Conservation (phyloP, 2,113 vertebrate genomes). For the Alethe diademata region DNA sequence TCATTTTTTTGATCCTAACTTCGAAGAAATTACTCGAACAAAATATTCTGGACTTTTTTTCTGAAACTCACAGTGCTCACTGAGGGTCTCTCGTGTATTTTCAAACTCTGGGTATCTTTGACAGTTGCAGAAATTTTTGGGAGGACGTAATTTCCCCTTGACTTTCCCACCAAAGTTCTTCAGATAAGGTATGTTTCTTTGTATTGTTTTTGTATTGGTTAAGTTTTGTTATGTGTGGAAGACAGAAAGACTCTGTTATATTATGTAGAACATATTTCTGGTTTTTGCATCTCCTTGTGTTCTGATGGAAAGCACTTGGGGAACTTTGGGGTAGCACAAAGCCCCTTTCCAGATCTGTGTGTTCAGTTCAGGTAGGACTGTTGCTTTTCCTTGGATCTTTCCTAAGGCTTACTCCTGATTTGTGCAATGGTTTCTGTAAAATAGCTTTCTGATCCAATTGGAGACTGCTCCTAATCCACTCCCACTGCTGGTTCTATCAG, state of each 20-base stretch:
- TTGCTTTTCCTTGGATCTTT: background rate
- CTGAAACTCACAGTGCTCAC: background rate
- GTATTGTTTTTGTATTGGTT: background rate
- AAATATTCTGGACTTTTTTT: background rate
- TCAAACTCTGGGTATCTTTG: background rate
- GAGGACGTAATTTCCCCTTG: background rate
- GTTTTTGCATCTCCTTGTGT: background rate
- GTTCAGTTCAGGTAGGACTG: background rate
- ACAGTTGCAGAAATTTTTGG: background rate
- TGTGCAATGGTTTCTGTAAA: background rate
- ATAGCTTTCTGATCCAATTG: background rate
- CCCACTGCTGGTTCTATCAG: background rate
- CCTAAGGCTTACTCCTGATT: background rate
- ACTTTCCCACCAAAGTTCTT: background rate
- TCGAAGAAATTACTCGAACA: background rate
- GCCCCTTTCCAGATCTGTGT: background rate
- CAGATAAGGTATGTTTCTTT: conserved; percentile 6
- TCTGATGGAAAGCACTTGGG: background rate
- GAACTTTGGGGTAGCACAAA: background rate
- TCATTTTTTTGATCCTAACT: background rate
- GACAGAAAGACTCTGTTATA: background rate
- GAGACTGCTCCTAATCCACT: background rate
- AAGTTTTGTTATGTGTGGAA: background rate
- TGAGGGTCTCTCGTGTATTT: background rate
- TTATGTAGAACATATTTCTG: background rate